Base-by-base conservation (phyloP, 2,113 vertebrate species). In the Herpetotheres cachinnans region DNA sequence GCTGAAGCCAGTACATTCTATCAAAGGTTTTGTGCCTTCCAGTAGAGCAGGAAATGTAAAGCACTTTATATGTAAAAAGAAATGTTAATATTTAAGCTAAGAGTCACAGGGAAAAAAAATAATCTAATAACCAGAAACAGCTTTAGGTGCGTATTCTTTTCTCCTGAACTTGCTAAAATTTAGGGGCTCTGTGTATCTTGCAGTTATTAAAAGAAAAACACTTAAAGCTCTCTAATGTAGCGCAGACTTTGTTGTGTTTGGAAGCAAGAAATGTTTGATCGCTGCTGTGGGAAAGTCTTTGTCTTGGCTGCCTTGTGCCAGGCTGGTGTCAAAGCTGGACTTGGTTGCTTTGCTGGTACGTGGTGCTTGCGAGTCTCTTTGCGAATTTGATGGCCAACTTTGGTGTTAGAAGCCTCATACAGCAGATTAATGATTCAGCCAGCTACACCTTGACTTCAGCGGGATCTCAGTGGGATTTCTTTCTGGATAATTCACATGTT, bases 211-310 rank as follows among this genome's bases (percentile, higher is more conserved):
- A 93, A 86, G 56, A 58, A 58, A 77, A 73, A 50, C 55, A 22
- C 58, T 67, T 55, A 16, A 65, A 82, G 66, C 36, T 46, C 32
- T 46, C 12, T 74, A 50, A 70, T 42, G 66, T 16, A 84, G 59
- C 61, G 40, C 65, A 88, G 89, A 24, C 49, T 27, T 30, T 80
- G 82, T 71, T 89, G 79, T 91, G 83, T 93, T 94, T 95, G 83
- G 70, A 61, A 49, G 71, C 17, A 40, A 44, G 74, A 58, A 71
- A n/a, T 34, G 71, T 71, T 93, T 91, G 76, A 32, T 79, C 3
- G 1, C 79, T 88, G 70, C 86, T 94, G 70, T 79, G 83, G 95
- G 86, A 85, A 94, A 78, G 80, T 54, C 86, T 90, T 73, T 81
- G 92, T 72, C 82, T 65, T 49, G 67, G 54, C 52, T 84, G 86